Conservation (phyloP, 2,888 invertebrate species). For the Ligdia adustata region DNA sequence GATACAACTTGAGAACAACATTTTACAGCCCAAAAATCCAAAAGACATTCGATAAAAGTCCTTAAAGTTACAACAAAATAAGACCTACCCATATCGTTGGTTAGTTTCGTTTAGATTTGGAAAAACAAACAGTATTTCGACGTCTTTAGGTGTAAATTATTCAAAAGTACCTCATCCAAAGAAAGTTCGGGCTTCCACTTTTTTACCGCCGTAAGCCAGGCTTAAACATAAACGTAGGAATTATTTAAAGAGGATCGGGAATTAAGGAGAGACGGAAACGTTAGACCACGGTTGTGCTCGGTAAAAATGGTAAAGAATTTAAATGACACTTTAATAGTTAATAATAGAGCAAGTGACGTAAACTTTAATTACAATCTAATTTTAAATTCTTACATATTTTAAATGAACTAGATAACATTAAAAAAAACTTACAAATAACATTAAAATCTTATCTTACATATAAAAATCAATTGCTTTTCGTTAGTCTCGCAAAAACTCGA, state of each 20-base stretch:
- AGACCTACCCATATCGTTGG: constrained; percentile 19
- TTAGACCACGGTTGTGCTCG: constrained; percentile 56
- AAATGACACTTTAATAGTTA: too few species aligned
- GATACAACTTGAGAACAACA: constrained; percentile 49
- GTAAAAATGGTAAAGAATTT: too few species aligned
- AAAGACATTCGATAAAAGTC: constrained; percentile 28
- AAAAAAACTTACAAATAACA: too few species aligned
- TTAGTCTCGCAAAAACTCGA: too few species aligned
- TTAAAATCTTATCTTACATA: too few species aligned
- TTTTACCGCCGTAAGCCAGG: constrained; percentile 68
- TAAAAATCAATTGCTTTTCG: too few species aligned
- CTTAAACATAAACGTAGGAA: constrained; percentile 70
- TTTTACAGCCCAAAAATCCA: constrained; percentile 19
- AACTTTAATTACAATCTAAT: too few species aligned
- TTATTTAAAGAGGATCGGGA: constrained; percentile 66
- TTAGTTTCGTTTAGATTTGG: constrained; percentile 32
- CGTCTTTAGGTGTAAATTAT: constrained; percentile 80
- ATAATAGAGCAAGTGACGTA: too few species aligned
- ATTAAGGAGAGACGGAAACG: constrained; percentile 59
- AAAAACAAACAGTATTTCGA: constrained; percentile 55
- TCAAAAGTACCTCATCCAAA: constrained; percentile 71
- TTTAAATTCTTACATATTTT: too few species aligned
- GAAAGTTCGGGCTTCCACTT: constrained; percentile 63
- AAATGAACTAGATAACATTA: too few species aligned
- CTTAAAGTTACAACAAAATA: constrained; percentile 39